Conservation (phyloP, 2,797 vertebrate genomes). For the Cephalopachus bancanus region DNA sequence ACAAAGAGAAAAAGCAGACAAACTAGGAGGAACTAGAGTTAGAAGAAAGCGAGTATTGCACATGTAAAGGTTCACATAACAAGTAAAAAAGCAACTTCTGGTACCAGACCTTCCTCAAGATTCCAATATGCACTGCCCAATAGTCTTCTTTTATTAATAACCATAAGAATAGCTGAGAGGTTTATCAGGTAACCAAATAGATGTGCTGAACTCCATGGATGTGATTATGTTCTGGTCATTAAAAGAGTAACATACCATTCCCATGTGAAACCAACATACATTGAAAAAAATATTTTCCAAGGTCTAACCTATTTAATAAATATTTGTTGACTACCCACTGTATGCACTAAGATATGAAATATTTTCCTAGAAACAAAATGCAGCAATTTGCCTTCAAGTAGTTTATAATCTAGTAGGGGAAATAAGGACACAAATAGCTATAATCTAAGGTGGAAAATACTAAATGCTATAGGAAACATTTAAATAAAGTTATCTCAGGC, state of each 20-base stretch:
- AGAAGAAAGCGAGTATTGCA: neutral
- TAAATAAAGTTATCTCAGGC: conserved; percentile 52
- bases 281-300: conserved; percentile 3
- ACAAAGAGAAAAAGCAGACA: conserved; percentile 29
- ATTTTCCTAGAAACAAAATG: neutral
- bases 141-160: neutral
- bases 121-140: neutral
- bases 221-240: conserved; percentile 3
- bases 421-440: conserved; percentile 16
- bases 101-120: neutral
- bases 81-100: neutral
- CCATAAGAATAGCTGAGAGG: neutral
- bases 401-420: conserved; percentile 3
- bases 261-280: neutral
- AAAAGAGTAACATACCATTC: neutral
- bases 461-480: neutral
- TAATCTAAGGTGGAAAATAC: conserved; percentile 4
- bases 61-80: neutral
- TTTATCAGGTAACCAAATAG: conserved; percentile 2
- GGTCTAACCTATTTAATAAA: conserved; percentile 27
- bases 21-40: conserved; percentile 21
- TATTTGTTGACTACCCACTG: conserved; percentile 12
- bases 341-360: conserved; percentile 23
- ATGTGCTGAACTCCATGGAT: neutral
- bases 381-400: neutral